These are phyloP conservation scores for Sterna hirundo DNA, from an alignment of 2,113 vertebrate species.

Conservation along the genomic window DNA sequence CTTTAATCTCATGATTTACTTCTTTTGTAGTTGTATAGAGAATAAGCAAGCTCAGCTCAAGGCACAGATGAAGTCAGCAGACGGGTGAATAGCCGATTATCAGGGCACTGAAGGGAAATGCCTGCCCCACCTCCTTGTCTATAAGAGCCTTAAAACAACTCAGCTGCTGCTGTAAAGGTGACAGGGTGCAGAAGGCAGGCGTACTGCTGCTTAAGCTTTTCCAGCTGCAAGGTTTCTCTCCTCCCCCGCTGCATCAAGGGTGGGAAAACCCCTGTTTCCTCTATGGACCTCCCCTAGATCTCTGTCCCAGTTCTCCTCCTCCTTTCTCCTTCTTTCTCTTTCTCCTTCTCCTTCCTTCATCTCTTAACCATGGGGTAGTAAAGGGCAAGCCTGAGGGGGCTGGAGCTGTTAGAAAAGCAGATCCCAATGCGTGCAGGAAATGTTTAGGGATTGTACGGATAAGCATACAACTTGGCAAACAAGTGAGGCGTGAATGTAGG, in stretches of 20 bases:
- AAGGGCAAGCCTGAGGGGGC: background rate
- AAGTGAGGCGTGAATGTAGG: background rate
- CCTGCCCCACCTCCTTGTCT: background rate
- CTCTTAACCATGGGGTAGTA: background rate
- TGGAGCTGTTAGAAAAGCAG: background rate
- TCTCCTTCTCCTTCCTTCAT: background rate
- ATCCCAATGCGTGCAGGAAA: background rate
- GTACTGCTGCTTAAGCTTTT: background rate
- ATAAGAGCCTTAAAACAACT: background rate
- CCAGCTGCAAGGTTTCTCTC: background rate
- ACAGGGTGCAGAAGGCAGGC: background rate
- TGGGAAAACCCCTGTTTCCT: background rate
- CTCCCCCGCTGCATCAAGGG: background rate
- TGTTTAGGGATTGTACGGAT: background rate
- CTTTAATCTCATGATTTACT: background rate
- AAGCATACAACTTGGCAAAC: background rate
- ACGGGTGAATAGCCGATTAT: background rate
- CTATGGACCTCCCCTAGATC: background rate
- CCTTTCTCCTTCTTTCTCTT: background rate
- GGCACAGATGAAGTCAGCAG: fast-evolving
- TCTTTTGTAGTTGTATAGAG: background rate
- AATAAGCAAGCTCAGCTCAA: background rate
- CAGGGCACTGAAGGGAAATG: background rate
- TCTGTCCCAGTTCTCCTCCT: background rate
- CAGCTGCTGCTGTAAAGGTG: background rate